Evolutionary conservation across 2,888 invertebrate genomes (phyloP), one percentile per base, ranked within the genome.

Genomic region (Heterodera filipjevi): DNA sequence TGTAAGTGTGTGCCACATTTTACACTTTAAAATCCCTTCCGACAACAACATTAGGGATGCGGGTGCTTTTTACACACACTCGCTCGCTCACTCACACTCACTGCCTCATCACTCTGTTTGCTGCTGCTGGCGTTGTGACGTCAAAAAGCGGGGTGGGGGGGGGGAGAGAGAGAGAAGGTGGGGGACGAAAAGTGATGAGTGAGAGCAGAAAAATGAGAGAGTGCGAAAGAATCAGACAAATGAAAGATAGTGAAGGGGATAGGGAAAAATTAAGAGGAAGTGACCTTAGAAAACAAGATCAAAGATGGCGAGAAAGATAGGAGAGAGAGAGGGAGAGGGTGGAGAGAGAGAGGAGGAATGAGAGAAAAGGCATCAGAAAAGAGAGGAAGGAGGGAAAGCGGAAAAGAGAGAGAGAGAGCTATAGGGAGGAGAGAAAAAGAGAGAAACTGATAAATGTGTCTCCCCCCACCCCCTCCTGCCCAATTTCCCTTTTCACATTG

Each of bases 41-140:
- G 59, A 59, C 59, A 59, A 59, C 59, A 27, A 59, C 59, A 59
- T 59, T 59, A 59, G 59, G 59, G n/a, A 10, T 19, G 59, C 59
- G 59, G 27, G n/a, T 27, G 59, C 59, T 59, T 59, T 39, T 59
- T 59, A 59, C 59, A 59, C n/a, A 8, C 59, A 5, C 19, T 22
- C 14, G 5, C 19, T 19, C 53, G 19, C 14, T 19, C n/a, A n/a
- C n/a, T n/a, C n/a, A 1, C 53, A 53, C 22, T 16, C 53, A 53
- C 6, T 22, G 22, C 22, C 22, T n/a, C n/a, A n/a, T n/a, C n/a
- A n/a, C 53, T 22, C 53, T 53, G n/a, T 22, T 22, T 22, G 39
- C 53, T 22, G 49, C 49, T 22, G 19, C 14, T 16, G n/a, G 19
- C 19, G 10, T 8, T n/a, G 27, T 59, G 59, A 59, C 59, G 59